These are phyloP conservation scores for Acromyrmex echinatior DNA, from an alignment of 1,140 invertebrate genomes.

Conservation along the genomic window DNA sequence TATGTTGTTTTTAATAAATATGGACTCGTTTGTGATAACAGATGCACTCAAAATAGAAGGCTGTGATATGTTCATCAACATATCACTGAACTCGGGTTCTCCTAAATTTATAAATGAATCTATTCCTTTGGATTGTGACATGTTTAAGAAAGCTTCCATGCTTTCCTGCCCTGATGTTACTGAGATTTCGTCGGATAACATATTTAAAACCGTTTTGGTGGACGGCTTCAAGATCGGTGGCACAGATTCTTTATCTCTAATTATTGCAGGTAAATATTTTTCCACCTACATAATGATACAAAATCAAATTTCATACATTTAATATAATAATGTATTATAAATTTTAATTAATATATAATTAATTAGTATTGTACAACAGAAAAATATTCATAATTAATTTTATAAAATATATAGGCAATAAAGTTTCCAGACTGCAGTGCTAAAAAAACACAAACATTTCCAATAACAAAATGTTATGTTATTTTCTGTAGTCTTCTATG, in stretches of 20 bases:
- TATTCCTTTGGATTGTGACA: constrained; percentile 81
- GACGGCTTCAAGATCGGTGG: constrained; percentile 76
- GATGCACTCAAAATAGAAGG: constrained; percentile 81
- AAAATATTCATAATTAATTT: not conserved
- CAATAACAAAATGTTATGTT: too few species aligned
- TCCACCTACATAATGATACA: constrained; percentile 22
- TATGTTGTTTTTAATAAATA: not conserved
- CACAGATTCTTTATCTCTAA: constrained; percentile 68
- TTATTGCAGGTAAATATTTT: constrained; percentile 44
- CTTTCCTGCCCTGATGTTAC: constrained; percentile 79
- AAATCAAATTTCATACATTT: not conserved
- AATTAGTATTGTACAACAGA: constrained; percentile 7
- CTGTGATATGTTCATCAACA: constrained; percentile 82
- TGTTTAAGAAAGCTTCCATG: constrained; percentile 82
- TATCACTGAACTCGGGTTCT: constrained; percentile 79
- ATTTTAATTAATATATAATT: constrained; percentile 44
- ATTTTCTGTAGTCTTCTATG: too few species aligned
- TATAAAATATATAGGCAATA: not conserved
- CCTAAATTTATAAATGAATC: constrained; percentile 82
- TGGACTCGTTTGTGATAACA: constrained; percentile 68
- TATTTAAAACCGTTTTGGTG: constrained; percentile 38
- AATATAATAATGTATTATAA: not conserved
- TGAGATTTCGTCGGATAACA: constrained; percentile 59
- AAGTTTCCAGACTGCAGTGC: too few species aligned
- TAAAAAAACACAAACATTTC: too few species aligned